A percentile compares a stretch with the other conserved stretches of the same genome.
Evolutionary conservation across 2,113 vertebrate species (phyloP).

Genomic region (Cepphus grylle): DNA sequence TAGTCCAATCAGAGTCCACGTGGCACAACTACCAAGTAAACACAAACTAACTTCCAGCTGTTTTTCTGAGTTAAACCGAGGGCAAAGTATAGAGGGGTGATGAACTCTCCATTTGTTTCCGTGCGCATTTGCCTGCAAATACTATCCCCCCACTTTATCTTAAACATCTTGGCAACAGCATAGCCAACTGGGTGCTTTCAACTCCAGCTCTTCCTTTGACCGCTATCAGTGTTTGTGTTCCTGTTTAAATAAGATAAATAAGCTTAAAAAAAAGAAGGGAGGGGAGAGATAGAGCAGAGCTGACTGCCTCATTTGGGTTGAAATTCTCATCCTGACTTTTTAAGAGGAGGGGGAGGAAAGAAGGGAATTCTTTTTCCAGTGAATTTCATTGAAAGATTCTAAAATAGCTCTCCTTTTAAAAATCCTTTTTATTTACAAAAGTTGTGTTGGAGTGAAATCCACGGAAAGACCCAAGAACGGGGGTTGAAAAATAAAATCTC

Average conservation of each 20-base stretch:
- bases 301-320: not conserved
- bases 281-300: not conserved
- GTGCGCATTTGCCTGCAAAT: not conserved
- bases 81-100: not conserved
- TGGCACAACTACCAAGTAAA: not conserved
- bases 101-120: not conserved
- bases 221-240: constrained; percentile 18
- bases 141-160: not conserved
- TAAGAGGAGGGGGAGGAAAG: not conserved
- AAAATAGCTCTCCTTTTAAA: not conserved
- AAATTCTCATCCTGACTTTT: not conserved
- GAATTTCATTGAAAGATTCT: not conserved
- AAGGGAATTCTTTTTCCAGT: not conserved
- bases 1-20: not conserved
- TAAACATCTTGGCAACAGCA: constrained; percentile 3
- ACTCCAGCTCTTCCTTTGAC: not conserved
- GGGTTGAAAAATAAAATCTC: not conserved
- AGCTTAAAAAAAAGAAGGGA: not conserved
- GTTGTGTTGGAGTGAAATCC: not conserved
- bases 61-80: not conserved
- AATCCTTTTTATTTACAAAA: not conserved
- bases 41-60: not conserved
- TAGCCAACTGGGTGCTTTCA: not conserved
- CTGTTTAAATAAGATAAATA: constrained; percentile 42
- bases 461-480: not conserved